phyloP scores from a whole-genome alignment of 1,140 invertebrate genomes.

The Apis dorsata region DNA sequence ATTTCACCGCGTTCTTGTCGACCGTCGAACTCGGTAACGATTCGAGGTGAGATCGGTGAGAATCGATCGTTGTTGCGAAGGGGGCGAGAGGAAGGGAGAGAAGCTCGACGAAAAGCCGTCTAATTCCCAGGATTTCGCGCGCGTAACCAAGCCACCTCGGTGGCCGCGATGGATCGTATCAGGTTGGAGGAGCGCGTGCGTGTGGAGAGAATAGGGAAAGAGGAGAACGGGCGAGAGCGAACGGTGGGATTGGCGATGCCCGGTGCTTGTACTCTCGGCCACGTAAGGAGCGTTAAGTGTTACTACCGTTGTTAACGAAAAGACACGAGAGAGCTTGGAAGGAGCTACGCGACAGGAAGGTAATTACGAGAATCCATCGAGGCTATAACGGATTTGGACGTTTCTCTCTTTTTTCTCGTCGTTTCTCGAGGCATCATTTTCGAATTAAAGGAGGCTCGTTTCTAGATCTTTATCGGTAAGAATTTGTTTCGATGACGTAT shows the following conservation, averaged over 20 bases:
- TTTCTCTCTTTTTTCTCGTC: background rate
- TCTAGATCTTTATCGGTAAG: slow-evolving; percentile 41
- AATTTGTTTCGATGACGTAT: slow-evolving; percentile 45
- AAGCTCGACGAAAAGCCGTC: no score
- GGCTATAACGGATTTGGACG: slow-evolving; percentile 21
- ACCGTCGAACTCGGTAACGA: no score
- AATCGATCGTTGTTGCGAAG: no score
- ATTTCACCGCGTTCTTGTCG: no score
- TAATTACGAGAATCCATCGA: slow-evolving; percentile 60
- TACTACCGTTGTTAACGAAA: slow-evolving; percentile 36
- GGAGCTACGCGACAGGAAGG: slow-evolving; percentile 55
- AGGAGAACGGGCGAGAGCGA: slow-evolving; percentile 12
- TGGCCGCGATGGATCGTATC: slow-evolving; percentile 62
- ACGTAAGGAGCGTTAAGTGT: slow-evolving; percentile 58
- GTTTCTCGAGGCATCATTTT: slow-evolving; percentile 17
- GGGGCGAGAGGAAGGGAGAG: no score
- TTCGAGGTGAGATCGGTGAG: no score
- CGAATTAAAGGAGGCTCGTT: background rate
- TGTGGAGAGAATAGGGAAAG: slow-evolving; percentile 20
- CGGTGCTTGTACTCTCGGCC: slow-evolving; percentile 49
- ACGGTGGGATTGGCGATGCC: slow-evolving; percentile 29
- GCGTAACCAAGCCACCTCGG: slow-evolving; percentile 52
- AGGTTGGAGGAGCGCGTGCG: slow-evolving; percentile 45
- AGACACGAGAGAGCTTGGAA: slow-evolving; percentile 37
- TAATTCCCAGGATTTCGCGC: slow-evolving; percentile 58